Conservation (phyloP, 2,113 vertebrate genomes). For the Lycocorax pyrrhopterus region DNA sequence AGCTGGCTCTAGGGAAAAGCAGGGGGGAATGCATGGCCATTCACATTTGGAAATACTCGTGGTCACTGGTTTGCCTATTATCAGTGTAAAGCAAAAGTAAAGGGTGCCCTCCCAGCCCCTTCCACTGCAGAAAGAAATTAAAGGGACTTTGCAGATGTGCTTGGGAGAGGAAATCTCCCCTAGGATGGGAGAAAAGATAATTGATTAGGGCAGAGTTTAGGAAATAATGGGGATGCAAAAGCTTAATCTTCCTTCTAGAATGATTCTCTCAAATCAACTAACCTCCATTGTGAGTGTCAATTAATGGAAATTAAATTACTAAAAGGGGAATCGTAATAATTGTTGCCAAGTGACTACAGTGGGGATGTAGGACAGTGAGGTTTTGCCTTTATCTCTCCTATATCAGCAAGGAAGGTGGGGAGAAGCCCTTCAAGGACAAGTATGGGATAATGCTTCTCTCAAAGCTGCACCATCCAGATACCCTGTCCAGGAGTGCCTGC, state of each 20-base stretch:
- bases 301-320: conserved; percentile 28
- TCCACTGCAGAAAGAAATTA: background rate
- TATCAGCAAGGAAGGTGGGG: background rate
- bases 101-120: background rate
- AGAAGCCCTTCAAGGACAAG: background rate
- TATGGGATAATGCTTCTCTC: background rate
- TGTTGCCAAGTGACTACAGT: background rate
- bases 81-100: background rate
- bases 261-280: background rate
- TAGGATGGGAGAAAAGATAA: background rate
- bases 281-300: background rate
- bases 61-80: background rate
- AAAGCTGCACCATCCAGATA: background rate
- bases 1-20: background rate
- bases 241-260: background rate
- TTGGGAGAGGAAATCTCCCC: background rate
- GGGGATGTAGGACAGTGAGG: background rate
- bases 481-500: background rate
- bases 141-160: background rate
- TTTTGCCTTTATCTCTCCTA: background rate
- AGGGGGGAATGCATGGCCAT: background rate
- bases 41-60: background rate
- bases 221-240: background rate
- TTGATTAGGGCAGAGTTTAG: background rate
- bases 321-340: background rate